A percentile compares a stretch with the other conserved stretches of the same genome.
Evolutionary conservation across 2,113 vertebrate genomes (phyloP).

Genomic region (Neodon shergylaensis): DNA sequence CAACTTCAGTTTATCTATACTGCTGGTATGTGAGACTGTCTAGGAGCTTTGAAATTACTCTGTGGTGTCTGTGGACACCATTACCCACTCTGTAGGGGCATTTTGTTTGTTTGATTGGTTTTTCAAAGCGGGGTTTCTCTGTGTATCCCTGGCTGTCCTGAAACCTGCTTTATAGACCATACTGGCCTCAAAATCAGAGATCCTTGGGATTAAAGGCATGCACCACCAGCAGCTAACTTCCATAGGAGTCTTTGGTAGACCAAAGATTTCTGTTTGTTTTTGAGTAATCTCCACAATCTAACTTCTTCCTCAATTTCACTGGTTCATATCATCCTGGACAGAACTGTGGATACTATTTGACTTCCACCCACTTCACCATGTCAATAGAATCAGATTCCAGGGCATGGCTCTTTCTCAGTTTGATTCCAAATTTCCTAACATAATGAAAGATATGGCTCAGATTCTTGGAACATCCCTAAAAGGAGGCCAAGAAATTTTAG

Average conservation of each 20-base stretch:
- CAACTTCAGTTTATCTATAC: not conserved
- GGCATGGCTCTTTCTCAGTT: not conserved
- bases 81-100: not conserved
- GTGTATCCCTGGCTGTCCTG: not conserved
- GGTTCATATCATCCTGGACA: not conserved
- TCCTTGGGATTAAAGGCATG: not conserved
- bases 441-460: slow-evolving; percentile 43
- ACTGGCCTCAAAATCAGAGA: not conserved
- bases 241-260: not conserved
- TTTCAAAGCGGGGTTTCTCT: too few species aligned
- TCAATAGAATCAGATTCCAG: not conserved
- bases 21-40: not conserved
- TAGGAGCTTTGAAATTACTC: not conserved
- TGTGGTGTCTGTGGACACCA: not conserved
- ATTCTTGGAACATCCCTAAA: not conserved
- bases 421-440: slow-evolving; percentile 23
- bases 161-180: not conserved
- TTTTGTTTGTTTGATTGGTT: not conserved
- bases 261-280: not conserved
- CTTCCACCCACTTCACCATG: not conserved
- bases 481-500: not conserved
- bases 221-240: not conserved
- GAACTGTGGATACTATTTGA: not conserved
- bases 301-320: not conserved
- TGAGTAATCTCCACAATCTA: not conserved